A percentile compares a stretch with the other conserved stretches of the same genome.
Conservation (phyloP, 2,797 vertebrate species). For the Mormyrops boulengeri region DNA sequence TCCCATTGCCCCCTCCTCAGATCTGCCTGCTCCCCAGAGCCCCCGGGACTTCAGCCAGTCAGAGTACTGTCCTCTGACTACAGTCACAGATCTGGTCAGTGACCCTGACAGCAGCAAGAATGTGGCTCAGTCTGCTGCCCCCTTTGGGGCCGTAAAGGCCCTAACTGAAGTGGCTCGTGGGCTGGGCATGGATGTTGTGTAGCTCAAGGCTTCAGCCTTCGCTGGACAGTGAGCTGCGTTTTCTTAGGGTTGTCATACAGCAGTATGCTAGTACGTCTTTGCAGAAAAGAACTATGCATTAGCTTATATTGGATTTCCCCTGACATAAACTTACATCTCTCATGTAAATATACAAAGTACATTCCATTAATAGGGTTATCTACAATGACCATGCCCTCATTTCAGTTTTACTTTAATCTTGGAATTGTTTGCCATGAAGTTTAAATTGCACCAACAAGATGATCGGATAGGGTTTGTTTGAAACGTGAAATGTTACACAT, state of each 20-base stretch:
- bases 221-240: not conserved
- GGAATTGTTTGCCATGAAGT: not conserved
- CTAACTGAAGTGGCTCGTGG: constrained; percentile 67
- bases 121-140: constrained; percentile 33
- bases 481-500: not conserved
- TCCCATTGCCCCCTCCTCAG: constrained; percentile 44
- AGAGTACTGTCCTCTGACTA: constrained; percentile 63
- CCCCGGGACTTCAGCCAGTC: constrained; percentile 28
- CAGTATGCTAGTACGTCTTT: not conserved
- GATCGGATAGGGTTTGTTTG: not conserved
- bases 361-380: not conserved
- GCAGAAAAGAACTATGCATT: not conserved
- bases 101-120: constrained; percentile 44
- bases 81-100: constrained; percentile 56
- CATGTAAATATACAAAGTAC: not conserved
- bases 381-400: not conserved
- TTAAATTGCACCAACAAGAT: not conserved
- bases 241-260: not conserved
- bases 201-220: not conserved
- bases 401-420: not conserved
- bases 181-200: constrained; percentile 72
- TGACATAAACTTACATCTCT: not conserved
- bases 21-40: constrained; percentile 35
- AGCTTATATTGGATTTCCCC: not conserved
- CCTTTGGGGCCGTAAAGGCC: constrained; percentile 61